Conservation (phyloP, 1,140 invertebrate species). For the Drosophila bocki region DNA sequence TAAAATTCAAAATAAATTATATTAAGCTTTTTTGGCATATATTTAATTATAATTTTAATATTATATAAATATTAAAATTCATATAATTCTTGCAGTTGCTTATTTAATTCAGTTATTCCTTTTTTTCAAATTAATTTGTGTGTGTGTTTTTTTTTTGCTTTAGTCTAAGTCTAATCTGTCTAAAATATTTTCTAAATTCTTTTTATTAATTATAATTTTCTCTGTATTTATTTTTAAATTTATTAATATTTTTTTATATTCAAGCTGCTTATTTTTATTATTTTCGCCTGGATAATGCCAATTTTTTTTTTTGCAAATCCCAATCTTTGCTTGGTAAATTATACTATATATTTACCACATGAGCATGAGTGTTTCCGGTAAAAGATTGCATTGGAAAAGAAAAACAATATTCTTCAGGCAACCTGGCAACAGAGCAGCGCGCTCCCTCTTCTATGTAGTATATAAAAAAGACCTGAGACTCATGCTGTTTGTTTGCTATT, state of each 20-base stretch:
- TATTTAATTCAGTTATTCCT: background rate
- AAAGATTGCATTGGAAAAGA: conserved; percentile 11
- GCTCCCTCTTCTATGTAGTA: background rate
- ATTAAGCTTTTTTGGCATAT: background rate
- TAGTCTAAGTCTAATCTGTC: background rate
- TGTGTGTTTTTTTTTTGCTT: too few relatives aligned
- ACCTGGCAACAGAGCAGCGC: conserved; percentile 9
- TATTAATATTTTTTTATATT: background rate
- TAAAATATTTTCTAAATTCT: background rate
- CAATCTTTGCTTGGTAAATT: conserved; percentile 1
- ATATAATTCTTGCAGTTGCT: background rate
- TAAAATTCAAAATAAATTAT: background rate
- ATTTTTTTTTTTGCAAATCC: background rate
- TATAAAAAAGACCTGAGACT: conserved; percentile 1
- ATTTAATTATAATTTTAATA: background rate
- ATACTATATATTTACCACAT: background rate
- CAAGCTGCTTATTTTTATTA: background rate
- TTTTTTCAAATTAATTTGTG: background rate
- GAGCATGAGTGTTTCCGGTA: background rate
- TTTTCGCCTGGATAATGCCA: background rate
- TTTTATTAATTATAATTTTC: background rate
- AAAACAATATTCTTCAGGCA: conserved; percentile 16
- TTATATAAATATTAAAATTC: background rate
- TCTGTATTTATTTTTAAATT: background rate
- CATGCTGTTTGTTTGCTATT: conserved; percentile 20